phyloP scores from a whole-genome alignment of 2,888 invertebrate genomes.

The Acanthoscelides obtectus region DNA sequence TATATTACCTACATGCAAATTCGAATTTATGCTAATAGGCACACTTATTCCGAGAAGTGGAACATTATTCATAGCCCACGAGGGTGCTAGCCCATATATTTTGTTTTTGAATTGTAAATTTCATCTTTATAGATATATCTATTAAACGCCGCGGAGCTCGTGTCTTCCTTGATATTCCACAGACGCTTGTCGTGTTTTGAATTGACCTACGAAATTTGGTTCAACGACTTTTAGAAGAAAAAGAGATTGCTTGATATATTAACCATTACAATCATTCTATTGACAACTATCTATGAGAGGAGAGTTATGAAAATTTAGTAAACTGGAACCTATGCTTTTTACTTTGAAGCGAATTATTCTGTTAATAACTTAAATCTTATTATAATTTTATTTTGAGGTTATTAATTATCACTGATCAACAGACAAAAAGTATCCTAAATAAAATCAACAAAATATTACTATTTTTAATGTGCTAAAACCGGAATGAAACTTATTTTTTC shows the following conservation, averaged over 20 bases:
- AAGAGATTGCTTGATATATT: not conserved
- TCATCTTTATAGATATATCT: slow-evolving; percentile 4
- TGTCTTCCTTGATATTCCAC: not conserved
- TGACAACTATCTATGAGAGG: too few relatives aligned
- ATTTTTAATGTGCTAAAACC: too few relatives aligned
- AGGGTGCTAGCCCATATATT: slow-evolving; percentile 15
- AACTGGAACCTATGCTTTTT: too few relatives aligned
- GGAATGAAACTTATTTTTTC: too few relatives aligned
- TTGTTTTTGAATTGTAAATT: slow-evolving; percentile 20
- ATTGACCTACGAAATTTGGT: not conserved
- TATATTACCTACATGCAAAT: slow-evolving; percentile 28
- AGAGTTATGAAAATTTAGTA: too few relatives aligned
- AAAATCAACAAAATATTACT: too few relatives aligned
- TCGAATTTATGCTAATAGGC: slow-evolving; percentile 26
- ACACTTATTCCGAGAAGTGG: slow-evolving; percentile 21
- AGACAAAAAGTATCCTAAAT: too few relatives aligned
- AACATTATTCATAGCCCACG: slow-evolving; percentile 18
- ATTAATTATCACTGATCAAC: too few relatives aligned
- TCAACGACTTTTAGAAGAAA: not conserved
- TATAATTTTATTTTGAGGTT: too few relatives aligned
- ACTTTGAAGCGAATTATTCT: too few relatives aligned
- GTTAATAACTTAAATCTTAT: too few relatives aligned
- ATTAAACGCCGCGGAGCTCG: slow-evolving; percentile 2
- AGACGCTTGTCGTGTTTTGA: not conserved
- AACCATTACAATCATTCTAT: too few relatives aligned